Base-by-base conservation (phyloP, 2,888 invertebrate genomes). In the Heliconius cydno region DNA sequence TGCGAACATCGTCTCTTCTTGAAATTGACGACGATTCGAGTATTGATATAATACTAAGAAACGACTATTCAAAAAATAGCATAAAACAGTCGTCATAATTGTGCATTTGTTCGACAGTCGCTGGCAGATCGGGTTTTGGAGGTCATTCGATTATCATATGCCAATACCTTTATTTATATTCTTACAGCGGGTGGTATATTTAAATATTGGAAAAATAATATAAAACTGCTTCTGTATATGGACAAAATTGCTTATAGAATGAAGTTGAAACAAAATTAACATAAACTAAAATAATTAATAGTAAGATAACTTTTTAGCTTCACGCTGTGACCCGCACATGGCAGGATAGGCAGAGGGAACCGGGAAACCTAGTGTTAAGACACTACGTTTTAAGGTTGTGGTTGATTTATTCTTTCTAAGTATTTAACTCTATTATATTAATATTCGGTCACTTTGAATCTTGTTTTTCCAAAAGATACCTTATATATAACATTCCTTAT, bases 401-500 rank as follows among this genome's bases (percentile, higher is more conserved):
- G 7, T 34, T 7, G 7, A 34, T 34, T 34, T 34, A 34, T 7
- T 34, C 34, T 34, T 34, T 34, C 9, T 34, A 1, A 34, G 34
- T 34, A 34, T 34, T 34, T 34, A 34, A 34, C 34, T 19, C 22
- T 15, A 22, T n/a, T 57, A 57, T 57, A 22, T 19, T 57, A 19
- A 1, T 57, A 15, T 57, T n/a, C n/a, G 22, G 4, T 57, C 7
- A 22, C 7, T 22, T 57, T 57, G 57, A n/a, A n/a, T 7, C 10
- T n/a, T 60, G 25, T 3, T 10, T 0, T 38, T 68, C 12, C 1
- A 25, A 70, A 68, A 38, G 1, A 68, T 68, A n/a, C 12, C 25
- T 68, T 34, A 22, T 67, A 10, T 34, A 38, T 82, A 82, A 77
- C 77, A 83, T 77, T 82, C 79, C 76, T 72, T 80, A 63, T 79